A percentile compares a stretch with the other conserved stretches of the same genome.
Evolutionary conservation across 2,888 invertebrate species (phyloP).

Genomic region (Mactromeris polynyma): DNA sequence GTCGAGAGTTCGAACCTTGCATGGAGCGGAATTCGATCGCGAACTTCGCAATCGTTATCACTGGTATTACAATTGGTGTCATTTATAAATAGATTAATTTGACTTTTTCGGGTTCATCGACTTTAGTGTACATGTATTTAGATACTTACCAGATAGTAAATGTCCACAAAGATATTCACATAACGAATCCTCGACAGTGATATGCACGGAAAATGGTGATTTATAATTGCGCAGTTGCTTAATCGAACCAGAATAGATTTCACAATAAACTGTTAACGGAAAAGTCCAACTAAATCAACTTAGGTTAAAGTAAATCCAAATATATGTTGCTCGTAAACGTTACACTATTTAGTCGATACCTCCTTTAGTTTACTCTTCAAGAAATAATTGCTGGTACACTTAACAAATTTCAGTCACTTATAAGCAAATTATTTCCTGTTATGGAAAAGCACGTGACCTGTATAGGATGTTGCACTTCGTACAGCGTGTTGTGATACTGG

Average conservation of each 20-base stretch:
- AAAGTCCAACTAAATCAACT: neutral
- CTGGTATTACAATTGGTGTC: too few species aligned
- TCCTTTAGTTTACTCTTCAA: neutral
- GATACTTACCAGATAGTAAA: too few species aligned
- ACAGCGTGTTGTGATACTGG: neutral
- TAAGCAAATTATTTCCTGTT: conserved; percentile 1
- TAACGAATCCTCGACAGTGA: neutral
- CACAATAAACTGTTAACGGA: neutral
- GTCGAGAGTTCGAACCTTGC: too few species aligned
- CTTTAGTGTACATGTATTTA: too few species aligned
- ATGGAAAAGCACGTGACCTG: conserved; percentile 14
- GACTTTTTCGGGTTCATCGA: too few species aligned
- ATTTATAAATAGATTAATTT: too few species aligned
- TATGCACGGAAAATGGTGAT: neutral
- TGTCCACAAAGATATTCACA: neutral
- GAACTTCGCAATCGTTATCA: too few species aligned
- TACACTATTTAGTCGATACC: neutral
- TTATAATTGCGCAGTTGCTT: neutral
- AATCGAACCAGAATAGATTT: neutral
- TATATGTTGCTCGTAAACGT: neutral
- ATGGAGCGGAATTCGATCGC: too few species aligned
- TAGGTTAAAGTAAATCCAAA: neutral
- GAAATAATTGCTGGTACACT: neutral
- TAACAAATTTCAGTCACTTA: conserved; percentile 10
- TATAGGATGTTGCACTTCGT: neutral